These are phyloP conservation scores for Leptopilina myrica DNA, from an alignment of 2,888 invertebrate species.

Conservation along the genomic window DNA sequence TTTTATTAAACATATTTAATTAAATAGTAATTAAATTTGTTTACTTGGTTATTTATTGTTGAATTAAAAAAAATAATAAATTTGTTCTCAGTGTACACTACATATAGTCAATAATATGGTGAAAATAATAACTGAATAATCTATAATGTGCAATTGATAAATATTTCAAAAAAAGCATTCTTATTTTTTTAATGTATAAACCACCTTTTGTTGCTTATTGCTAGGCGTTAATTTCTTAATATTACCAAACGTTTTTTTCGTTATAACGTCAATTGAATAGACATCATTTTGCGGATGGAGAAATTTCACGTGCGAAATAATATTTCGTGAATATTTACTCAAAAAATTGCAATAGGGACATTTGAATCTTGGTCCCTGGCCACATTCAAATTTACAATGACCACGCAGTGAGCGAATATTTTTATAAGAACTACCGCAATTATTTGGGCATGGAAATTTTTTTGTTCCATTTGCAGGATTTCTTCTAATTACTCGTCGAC, in stretches of 20 bases:
- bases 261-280: slow-evolving; percentile 21
- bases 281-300: neutral
- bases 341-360: slow-evolving; percentile 57
- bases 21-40: too few species aligned
- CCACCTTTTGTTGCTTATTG: too few species aligned
- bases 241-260: slow-evolving; percentile 20
- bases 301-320: neutral
- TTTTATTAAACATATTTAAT: too few species aligned
- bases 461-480: slow-evolving; percentile 58
- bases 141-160: too few species aligned
- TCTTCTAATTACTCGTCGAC: neutral
- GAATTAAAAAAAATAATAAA: too few species aligned
- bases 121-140: too few species aligned
- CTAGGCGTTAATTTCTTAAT: neutral
- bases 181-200: too few species aligned
- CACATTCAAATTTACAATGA: slow-evolving; percentile 59
- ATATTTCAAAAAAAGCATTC: too few species aligned
- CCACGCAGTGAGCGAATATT: slow-evolving; percentile 1
- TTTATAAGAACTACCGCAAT: slow-evolving; percentile 29
- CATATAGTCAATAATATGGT: too few species aligned
- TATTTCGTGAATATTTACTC: slow-evolving; percentile 22
- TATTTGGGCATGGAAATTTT: slow-evolving; percentile 39
- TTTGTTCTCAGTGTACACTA: too few species aligned
- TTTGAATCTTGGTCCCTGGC: slow-evolving; percentile 56
- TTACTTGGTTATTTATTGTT: too few species aligned